Percentiles rank a stretch among this genome's conserved stretches.
Evolutionary conservation across 2,888 invertebrate genomes (phyloP).

Genomic region (Taphrorychus bicolor): DNA sequence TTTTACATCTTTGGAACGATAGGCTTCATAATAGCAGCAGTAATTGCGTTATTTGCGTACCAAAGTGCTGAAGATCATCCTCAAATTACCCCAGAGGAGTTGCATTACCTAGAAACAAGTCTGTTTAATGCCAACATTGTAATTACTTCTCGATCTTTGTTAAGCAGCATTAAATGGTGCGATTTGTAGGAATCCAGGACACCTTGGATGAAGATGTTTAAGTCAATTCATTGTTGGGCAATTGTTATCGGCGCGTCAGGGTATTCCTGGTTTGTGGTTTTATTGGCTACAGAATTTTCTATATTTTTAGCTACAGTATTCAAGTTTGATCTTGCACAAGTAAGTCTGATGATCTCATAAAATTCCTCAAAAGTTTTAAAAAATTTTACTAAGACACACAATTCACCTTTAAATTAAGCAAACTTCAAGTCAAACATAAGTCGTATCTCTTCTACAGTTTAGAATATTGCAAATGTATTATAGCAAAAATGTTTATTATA

Average conservation of each 20-base stretch:
- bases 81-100: constrained; percentile 69
- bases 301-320: constrained; percentile 19
- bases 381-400: too few relatives aligned
- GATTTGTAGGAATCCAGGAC: neutral
- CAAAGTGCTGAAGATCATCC: constrained; percentile 69
- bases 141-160: neutral
- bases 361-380: neutral
- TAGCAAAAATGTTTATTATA: constrained; percentile 5
- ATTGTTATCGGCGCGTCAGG: constrained; percentile 17
- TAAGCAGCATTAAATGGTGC: neutral
- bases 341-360: neutral
- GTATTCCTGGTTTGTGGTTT: constrained; percentile 6
- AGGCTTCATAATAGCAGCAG: constrained; percentile 67
- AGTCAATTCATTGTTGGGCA: constrained; percentile 22
- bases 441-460: too few relatives aligned
- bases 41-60: constrained; percentile 69
- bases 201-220: constrained; percentile 30
- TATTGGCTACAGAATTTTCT: constrained; percentile 18
- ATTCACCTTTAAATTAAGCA: too few relatives aligned
- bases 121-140: neutral
- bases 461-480: too few relatives aligned
- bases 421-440: too few relatives aligned
- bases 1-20: constrained; percentile 76
- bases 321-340: constrained; percentile 8
- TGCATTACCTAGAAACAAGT: constrained; percentile 63